A percentile compares a stretch with the other conserved stretches of the same genome.
phyloP scores from a whole-genome alignment of 2,797 vertebrate species.

The Holocentrus rufus region DNA sequence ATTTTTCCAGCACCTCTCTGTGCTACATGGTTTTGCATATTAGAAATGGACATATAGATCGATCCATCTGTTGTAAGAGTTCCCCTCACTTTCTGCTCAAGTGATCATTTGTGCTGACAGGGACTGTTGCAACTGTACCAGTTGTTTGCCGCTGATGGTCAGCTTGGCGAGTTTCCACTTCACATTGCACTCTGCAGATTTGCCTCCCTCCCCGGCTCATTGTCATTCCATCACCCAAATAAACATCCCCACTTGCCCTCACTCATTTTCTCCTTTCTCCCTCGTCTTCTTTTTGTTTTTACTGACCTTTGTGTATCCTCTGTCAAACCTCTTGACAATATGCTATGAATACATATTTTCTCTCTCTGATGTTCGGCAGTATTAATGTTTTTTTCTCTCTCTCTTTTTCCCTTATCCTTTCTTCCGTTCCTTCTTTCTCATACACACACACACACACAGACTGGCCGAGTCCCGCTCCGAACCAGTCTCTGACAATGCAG shows the following conservation, averaged over 20 bases:
- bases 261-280: not conserved
- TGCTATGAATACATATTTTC: slow-evolving; percentile 22
- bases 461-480: slow-evolving; percentile 76
- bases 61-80: not conserved
- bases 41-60: not conserved
- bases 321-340: not conserved
- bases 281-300: not conserved
- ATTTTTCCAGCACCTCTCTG: no score
- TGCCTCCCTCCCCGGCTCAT: not conserved
- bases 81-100: not conserved
- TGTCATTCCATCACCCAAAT: slow-evolving; percentile 24
- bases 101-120: not conserved
- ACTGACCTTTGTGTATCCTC: slow-evolving; percentile 2
- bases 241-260: not conserved
- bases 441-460: slow-evolving; percentile 60
- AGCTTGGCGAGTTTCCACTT: not conserved
- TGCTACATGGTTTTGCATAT: no score
- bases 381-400: not conserved
- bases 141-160: slow-evolving; percentile 6
- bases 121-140: not conserved
- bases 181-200: slow-evolving; percentile 6
- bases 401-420: not conserved
- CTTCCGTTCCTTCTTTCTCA: not conserved
- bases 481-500: slow-evolving; percentile 79
- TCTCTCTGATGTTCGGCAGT: slow-evolving; percentile 18